Evolutionary conservation across 1,140 invertebrate species (phyloP).

Genomic region (Macrobrachium rosenbergii): DNA sequence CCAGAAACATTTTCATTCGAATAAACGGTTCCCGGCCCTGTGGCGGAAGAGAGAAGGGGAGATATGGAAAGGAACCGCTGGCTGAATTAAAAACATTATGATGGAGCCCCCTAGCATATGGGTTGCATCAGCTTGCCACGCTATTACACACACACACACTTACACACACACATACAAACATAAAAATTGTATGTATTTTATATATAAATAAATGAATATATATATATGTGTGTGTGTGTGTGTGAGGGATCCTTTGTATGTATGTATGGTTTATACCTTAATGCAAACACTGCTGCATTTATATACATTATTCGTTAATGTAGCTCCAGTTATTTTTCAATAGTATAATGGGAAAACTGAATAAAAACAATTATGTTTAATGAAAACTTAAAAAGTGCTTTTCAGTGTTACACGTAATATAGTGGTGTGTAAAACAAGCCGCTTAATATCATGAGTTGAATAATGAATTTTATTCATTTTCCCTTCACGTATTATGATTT

Average conservation of each 20-base stretch:
- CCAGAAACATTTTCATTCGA: constrained; percentile 97
- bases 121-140: too few relatives aligned
- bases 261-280: neutral
- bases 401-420: too few relatives aligned
- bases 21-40: constrained; percentile 94
- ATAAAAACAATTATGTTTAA: too few relatives aligned
- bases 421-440: too few relatives aligned
- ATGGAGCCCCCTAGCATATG: neutral
- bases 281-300: neutral
- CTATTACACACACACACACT: too few relatives aligned
- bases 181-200: too few relatives aligned
- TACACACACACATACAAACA: too few relatives aligned
- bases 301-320: neutral
- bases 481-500: too few relatives aligned
- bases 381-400: too few relatives aligned
- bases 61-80: constrained; percentile 1
- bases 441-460: too few relatives aligned
- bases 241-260: neutral
- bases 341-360: neutral
- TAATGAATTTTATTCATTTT: too few relatives aligned
- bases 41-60: constrained; percentile 21
- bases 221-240: neutral
- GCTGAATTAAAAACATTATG: neutral
- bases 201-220: too few relatives aligned
- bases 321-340: neutral